Evolutionary conservation across 53 echinoderm and acorn worm species (phyloP).

Genomic region (Astropecten irregularis): DNA sequence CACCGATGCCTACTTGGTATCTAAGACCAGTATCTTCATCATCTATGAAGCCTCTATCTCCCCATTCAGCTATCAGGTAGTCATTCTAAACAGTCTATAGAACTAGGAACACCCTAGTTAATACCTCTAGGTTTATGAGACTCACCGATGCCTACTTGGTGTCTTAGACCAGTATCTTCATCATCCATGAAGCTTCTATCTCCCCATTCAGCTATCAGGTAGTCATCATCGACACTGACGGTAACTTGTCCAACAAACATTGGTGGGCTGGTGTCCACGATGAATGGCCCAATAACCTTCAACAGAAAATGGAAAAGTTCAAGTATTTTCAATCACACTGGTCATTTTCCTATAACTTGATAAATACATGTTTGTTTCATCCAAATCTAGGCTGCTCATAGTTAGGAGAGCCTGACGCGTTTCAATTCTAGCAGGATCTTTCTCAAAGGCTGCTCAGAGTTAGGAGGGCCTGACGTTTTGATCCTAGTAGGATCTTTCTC

Average conservation of each 20-base stretch:
- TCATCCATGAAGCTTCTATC: conserved; percentile 11
- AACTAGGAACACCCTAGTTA: too few relatives aligned
- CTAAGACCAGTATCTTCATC: conserved; percentile 1
- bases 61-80: conserved; percentile 2
- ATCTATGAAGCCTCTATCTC: conserved; percentile 14
- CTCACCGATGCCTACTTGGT: conserved; percentile 58
- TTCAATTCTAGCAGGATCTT: too few relatives aligned
- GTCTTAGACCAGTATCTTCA: conserved; percentile 10
- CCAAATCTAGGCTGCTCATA: too few relatives aligned
- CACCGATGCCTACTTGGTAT: conserved; percentile 29
- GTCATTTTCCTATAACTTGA: too few relatives aligned
- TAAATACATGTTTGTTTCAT: too few relatives aligned
- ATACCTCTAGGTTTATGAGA: background rate
- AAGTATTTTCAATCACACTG: background rate
- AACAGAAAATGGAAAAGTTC: background rate
- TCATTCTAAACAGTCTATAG: background rate
- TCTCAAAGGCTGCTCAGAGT: too few relatives aligned
- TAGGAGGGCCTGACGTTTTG: too few relatives aligned
- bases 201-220: conserved; percentile 16
- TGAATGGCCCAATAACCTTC: conserved; percentile 40
- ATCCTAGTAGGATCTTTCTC: too few relatives aligned
- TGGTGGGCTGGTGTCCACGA: conserved; percentile 34
- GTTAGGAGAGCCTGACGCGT: too few relatives aligned
- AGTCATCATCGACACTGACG: background rate
- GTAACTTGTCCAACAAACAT: conserved; percentile 3